Conservation (phyloP, 2,888 invertebrate species). For the Anthrax anthrax region DNA sequence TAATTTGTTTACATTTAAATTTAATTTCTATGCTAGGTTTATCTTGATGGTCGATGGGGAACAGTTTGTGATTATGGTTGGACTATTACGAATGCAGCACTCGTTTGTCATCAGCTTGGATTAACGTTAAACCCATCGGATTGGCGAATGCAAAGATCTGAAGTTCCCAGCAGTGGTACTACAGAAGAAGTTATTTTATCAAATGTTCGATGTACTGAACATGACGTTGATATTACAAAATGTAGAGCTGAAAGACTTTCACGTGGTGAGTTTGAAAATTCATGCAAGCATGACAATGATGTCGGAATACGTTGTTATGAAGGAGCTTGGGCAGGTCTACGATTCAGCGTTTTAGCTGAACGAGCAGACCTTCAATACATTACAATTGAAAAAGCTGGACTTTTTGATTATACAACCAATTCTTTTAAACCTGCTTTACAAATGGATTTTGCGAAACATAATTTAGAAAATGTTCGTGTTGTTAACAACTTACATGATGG, state of each 20-base stretch:
- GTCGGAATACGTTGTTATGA: conserved; percentile 81
- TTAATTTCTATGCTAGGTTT: conserved; percentile 39
- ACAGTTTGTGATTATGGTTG: conserved; percentile 95
- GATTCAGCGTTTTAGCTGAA: conserved; percentile 79
- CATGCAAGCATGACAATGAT: conserved; percentile 74
- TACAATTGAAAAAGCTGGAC: conserved; percentile 81
- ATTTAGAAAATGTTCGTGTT: conserved; percentile 66
- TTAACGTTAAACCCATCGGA: conserved; percentile 81
- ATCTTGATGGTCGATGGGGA: conserved; percentile 81
- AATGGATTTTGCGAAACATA: conserved; percentile 71
- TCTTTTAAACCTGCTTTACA: conserved; percentile 78
- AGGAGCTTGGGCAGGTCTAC: conserved; percentile 86
- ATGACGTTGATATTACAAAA: conserved; percentile 77
- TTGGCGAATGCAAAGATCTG: conserved; percentile 70
- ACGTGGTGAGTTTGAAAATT: conserved; percentile 66
- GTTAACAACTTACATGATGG: conserved; percentile 84
- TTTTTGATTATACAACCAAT: conserved; percentile 83
- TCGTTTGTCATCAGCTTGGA: conserved; percentile 92
- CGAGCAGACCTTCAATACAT: conserved; percentile 76
- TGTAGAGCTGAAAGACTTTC: conserved; percentile 61
- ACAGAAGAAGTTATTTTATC: conserved; percentile 65
- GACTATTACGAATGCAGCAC: conserved; percentile 79
- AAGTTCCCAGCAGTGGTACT: conserved; percentile 65
- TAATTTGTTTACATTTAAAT: neutral
- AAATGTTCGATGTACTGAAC: conserved; percentile 80